These are phyloP conservation scores for Procavia capensis DNA, from an alignment of 2,113 vertebrate species.

Conservation along the genomic window DNA sequence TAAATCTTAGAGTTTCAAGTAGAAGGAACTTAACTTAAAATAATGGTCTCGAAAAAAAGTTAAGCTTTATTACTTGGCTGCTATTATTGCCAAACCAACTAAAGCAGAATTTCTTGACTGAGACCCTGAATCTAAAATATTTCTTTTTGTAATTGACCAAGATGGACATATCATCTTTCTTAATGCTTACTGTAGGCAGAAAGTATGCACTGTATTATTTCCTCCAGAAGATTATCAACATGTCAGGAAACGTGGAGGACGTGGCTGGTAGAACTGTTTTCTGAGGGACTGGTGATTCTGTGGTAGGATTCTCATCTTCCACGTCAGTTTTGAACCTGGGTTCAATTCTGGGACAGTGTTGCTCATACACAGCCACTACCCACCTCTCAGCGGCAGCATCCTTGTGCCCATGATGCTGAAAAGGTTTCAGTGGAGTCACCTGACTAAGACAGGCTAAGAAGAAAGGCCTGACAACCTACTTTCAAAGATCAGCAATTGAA, in stretches of 20 bases:
- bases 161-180: background rate
- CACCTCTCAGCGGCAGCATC: background rate
- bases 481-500: background rate
- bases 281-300: background rate
- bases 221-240: background rate
- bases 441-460: background rate
- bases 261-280: background rate
- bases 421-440: background rate
- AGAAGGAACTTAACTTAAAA: slow-evolving; percentile 57
- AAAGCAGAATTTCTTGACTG: background rate
- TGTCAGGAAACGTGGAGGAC: background rate
- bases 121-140: background rate
- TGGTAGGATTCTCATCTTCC: background rate
- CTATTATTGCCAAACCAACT: slow-evolving; percentile 53
- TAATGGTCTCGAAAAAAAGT: slow-evolving; percentile 55
- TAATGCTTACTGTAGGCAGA: background rate
- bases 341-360: background rate
- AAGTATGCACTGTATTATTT: background rate
- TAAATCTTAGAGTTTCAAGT: slow-evolving; percentile 36
- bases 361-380: background rate
- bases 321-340: background rate
- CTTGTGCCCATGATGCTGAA: background rate
- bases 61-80: slow-evolving; percentile 29
- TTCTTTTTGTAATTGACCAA: slow-evolving; percentile 10
- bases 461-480: background rate